phyloP scores from a whole-genome alignment of 2,797 vertebrate species.

The Crenuchus spilurus region DNA sequence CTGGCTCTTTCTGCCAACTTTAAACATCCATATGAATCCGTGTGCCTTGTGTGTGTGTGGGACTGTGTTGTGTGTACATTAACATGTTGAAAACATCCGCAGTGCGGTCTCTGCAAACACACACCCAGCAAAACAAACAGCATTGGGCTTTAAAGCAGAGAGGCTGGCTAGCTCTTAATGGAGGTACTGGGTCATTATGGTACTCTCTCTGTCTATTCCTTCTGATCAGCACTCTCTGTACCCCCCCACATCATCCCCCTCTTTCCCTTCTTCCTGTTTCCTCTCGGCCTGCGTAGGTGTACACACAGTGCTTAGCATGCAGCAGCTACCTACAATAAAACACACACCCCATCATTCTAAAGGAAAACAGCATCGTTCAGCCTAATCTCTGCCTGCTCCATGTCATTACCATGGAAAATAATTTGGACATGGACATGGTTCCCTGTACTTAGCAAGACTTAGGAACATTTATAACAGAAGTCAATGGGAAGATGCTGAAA shows the following conservation, averaged over 20 bases:
- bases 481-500: no score
- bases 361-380: no score
- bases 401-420: no score
- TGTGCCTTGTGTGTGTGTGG: not conserved
- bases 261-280: not conserved
- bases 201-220: not conserved
- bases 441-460: no score
- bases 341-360: slow-evolving; percentile 51
- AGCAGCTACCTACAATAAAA: not conserved
- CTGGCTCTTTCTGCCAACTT: not conserved
- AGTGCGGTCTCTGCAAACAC: not conserved
- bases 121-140: slow-evolving; percentile 14
- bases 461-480: no score
- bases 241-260: not conserved
- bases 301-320: slow-evolving; percentile 1
- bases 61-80: not conserved
- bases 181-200: not conserved
- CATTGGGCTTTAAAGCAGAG: slow-evolving; percentile 17
- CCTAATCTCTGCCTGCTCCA: no score
- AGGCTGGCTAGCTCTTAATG: slow-evolving; percentile 32
- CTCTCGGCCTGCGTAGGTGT: slow-evolving; percentile 7
- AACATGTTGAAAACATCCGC: slow-evolving; percentile 3
- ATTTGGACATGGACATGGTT: no score
- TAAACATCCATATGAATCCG: not conserved
- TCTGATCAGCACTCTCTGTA: slow-evolving; percentile 14